These are phyloP conservation scores for Leptura quadrifasciata DNA, from an alignment of 2,888 invertebrate genomes.

Conservation along the genomic window DNA sequence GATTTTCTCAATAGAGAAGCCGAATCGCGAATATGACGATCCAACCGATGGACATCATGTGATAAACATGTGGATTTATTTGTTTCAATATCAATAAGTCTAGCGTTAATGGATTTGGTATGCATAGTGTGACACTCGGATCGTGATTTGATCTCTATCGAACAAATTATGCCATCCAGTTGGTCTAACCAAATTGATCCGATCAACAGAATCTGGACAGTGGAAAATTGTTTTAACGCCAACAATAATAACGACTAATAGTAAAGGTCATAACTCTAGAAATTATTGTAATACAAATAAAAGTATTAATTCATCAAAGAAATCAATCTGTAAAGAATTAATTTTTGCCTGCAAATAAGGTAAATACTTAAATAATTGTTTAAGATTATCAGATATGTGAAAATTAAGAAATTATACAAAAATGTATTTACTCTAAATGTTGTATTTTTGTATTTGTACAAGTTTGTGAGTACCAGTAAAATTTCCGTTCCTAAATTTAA, in stretches of 20 bases:
- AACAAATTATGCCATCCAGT: conserved; percentile 35
- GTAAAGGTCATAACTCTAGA: not conserved
- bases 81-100: conserved; percentile 31
- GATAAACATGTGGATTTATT: conserved; percentile 33
- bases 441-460: too few species aligned
- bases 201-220: conserved; percentile 14
- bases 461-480: too few species aligned
- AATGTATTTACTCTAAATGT: not conserved
- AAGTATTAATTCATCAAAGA: not conserved
- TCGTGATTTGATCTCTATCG: conserved; percentile 38
- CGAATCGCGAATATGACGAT: conserved; percentile 36
- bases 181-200: conserved; percentile 8
- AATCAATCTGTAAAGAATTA: not conserved
- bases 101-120: conserved; percentile 38
- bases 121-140: conserved; percentile 37
- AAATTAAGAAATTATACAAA: not conserved
- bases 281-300: not conserved
- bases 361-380: too few species aligned
- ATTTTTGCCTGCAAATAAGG: not conserved
- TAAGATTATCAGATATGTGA: not conserved
- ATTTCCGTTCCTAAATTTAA: too few species aligned
- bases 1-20: conserved; percentile 34
- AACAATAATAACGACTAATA: not conserved
- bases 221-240: not conserved
- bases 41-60: conserved; percentile 29